Base-by-base conservation (phyloP, 2,797 vertebrate genomes). In the Amblyraja radiata region DNA sequence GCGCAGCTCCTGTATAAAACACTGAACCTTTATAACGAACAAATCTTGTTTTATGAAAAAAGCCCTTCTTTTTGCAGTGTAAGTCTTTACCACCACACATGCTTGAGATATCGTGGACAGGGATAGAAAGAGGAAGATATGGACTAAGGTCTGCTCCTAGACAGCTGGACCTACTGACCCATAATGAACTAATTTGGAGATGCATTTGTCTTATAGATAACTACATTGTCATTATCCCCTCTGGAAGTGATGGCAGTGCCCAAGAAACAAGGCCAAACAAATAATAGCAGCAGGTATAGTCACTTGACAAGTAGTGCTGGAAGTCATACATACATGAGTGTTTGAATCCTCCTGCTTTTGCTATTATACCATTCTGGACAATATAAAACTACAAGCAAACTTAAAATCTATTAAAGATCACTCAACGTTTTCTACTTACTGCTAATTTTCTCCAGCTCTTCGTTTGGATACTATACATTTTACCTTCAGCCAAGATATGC, bases 1-100 rank as follows among this genome's bases (percentile, higher is more conserved):
- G 96, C 95, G 94, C 96, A 96, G 97, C 94, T 95, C 97, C 96
- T 98, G 97, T 97, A 97, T 96, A 93, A 39, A 95, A 95, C 95
- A 95, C 95, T 95, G 95, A 95, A 95, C 93, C 93, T 73, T n/a
- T 93, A 94, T 93, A 94, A 95, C 28, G 90, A 95, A 95, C 94
- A 95, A 94, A 76, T 94, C 77, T 94, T 95, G 39, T 76, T 73
- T 46, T 28, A 90, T 73, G 25, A 74, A 92, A 58, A 92, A 88
- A 88, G 63, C n/a, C 84, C 2, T 36, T 16, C 16, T 36, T 88
- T 58, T 68, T 68, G 2, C 84, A 58, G 88, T 7, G 28, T 6
- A 92, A 23, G 90, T 68, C 90, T 92, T 6, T 92, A 74, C 18
- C 39, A 74, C 68, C 68, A 74, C 39, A 46, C 25, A 13, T 74